Conservation (phyloP, 2,113 vertebrate species). For the Pachyramphus minor region DNA sequence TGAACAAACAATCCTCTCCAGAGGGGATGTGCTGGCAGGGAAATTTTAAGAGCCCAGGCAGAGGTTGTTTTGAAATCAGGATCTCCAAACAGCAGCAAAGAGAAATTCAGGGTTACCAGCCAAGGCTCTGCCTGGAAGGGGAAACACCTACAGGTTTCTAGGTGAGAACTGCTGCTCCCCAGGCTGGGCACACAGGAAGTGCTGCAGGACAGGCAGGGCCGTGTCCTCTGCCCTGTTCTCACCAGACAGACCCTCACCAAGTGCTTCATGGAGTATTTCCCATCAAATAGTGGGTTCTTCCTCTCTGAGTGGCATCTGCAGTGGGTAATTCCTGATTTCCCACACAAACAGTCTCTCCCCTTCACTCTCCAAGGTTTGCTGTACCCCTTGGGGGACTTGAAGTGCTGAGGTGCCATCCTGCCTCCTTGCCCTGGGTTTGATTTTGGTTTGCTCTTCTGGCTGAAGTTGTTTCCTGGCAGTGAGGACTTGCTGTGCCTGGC, state of each 20-base stretch:
- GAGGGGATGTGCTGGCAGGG: not conserved
- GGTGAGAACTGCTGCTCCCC: not conserved
- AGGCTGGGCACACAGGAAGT: accelerated
- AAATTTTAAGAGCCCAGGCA: not conserved
- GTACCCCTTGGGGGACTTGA: not conserved
- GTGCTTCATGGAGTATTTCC: not conserved
- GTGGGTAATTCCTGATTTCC: not conserved
- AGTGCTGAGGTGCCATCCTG: not conserved
- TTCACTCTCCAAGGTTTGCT: not conserved
- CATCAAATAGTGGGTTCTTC: not conserved
- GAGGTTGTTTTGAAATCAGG: not conserved
- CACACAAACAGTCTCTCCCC: not conserved
- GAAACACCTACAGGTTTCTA: accelerated
- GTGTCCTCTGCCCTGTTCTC: not conserved
- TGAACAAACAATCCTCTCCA: not conserved
- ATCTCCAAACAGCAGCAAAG: not conserved
- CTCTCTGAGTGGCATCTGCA: not conserved
- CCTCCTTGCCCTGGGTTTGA: not conserved
- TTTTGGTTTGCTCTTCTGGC: not conserved
- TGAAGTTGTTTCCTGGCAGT: not conserved
- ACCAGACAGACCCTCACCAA: not conserved
- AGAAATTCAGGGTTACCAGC: not conserved
- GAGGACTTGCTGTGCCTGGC: not conserved
- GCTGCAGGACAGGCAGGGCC: not conserved
- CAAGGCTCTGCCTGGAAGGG: not conserved